A percentile compares a stretch with the other conserved stretches of the same genome.
Conservation (phyloP, 2,888 invertebrate genomes). For the Drosophila atroscutellata region DNA sequence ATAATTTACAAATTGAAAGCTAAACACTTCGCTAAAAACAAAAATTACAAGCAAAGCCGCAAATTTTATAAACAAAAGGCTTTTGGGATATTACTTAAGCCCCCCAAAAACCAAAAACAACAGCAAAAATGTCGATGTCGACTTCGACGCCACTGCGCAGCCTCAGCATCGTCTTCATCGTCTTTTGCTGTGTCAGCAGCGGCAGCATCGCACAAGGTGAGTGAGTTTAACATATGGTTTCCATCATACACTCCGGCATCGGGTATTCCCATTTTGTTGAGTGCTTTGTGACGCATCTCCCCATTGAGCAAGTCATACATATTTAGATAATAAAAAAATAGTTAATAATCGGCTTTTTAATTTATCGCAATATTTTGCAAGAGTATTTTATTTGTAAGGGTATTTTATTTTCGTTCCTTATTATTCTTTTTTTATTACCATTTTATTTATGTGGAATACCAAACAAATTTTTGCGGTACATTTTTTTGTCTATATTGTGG, state of each 20-base stretch:
- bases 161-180: slow-evolving; percentile 56
- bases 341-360: background rate
- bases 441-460: slow-evolving; percentile 26
- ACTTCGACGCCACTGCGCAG: slow-evolving; percentile 40
- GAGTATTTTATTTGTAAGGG: background rate
- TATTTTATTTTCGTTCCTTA: background rate
- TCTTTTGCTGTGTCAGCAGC: slow-evolving; percentile 56
- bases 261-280: background rate
- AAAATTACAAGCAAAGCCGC: slow-evolving; percentile 55
- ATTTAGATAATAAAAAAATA: background rate
- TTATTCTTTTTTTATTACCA: slow-evolving; percentile 19
- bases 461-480: slow-evolving; percentile 36
- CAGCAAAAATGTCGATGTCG: slow-evolving; percentile 25
- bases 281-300: background rate
- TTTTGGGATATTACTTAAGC: slow-evolving; percentile 45
- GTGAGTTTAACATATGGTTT: slow-evolving; percentile 76
- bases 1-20: slow-evolving; percentile 70
- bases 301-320: background rate
- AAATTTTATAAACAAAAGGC: slow-evolving; percentile 33
- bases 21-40: slow-evolving; percentile 37
- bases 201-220: slow-evolving; percentile 74
- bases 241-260: slow-evolving; percentile 17
- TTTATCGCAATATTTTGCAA: background rate
- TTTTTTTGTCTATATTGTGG: slow-evolving; percentile 21
- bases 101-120: slow-evolving; percentile 26